Conservation (phyloP, 2,888 invertebrate genomes). For the Gonocerus acuteangulatus region DNA sequence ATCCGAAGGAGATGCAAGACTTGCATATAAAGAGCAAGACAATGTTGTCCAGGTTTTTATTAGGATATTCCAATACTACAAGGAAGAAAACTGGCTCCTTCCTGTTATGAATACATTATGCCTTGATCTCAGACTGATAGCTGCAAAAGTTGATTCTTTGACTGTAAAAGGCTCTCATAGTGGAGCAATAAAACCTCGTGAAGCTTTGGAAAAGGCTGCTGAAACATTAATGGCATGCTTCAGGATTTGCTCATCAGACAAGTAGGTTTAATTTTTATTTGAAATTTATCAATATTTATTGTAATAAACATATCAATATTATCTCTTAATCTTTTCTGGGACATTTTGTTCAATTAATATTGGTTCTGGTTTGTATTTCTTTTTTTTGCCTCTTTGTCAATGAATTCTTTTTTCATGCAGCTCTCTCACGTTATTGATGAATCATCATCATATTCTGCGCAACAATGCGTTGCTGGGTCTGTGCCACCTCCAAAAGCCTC, state of each 20-base stretch:
- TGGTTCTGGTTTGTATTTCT: no score
- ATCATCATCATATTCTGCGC: no score
- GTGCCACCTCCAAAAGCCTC: no score
- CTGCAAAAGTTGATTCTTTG: constrained; percentile 63
- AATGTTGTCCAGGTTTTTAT: constrained; percentile 68
- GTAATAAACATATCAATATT: no score
- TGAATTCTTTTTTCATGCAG: no score
- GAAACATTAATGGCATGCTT: constrained; percentile 89
- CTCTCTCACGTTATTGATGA: no score
- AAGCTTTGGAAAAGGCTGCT: constrained; percentile 84
- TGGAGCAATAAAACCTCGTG: constrained; percentile 44
- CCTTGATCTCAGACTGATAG: constrained; percentile 78
- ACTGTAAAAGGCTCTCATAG: constrained; percentile 26
- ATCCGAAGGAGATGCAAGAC: constrained; percentile 46
- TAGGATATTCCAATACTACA: constrained; percentile 74
- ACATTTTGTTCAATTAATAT: no score
- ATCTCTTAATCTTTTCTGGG: no score
- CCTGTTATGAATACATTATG: constrained; percentile 86
- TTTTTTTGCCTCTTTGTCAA: no score
- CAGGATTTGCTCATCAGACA: constrained; percentile 90
- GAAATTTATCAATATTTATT: no score
- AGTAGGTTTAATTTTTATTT: constrained; percentile 45
- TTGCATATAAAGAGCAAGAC: constrained; percentile 72
- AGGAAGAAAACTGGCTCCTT: constrained; percentile 96
- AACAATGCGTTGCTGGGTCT: no score